Base-by-base conservation (phyloP, 2,888 invertebrate species). In the Drymonia ruficornis region DNA sequence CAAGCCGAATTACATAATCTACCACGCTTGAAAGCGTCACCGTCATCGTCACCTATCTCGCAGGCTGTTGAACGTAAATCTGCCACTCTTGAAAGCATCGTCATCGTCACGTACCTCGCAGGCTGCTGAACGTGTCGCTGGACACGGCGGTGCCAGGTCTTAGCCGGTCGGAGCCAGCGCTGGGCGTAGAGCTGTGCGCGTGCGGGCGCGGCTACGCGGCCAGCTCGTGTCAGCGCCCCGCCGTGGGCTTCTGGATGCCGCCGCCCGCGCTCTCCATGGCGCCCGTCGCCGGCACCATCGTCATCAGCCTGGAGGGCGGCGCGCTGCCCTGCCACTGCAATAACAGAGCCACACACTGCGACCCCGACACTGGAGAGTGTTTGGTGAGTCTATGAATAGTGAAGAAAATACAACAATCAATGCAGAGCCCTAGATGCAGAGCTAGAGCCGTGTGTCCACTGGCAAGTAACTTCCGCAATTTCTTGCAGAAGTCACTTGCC, bases 171-270 rank as follows among this genome's bases (percentile, higher is more conserved):
- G 95, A 94, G 60, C 95, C 94, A n/a, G 97, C 97, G 0, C 94
- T 94, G 31, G 97, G 98, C 0, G 95, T 99, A 2, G 99, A 99
- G 86, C 93, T 96, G 56, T 99, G 99, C 83, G 94, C 94, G 47
- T 99, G 99, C 78, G 96, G 98, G 0, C 89, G 93, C 0, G 94
- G 95, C 57, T 99, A 98, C 89, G 94, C 95, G 62, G 97, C 97
- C 0, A 94, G 96, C 0, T 99, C 99, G 0, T 99, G 99, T 84
- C 99, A 99, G 89, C 95, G 96, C 79, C 97, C 98, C 0, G 96
- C 96, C 40, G 84, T 94, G 8, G 99, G 99, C 0, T 98, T 95
- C 85, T 96, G 96, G 94, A 95, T 96, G 80, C 95, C 95, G 40
- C 87, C 89, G 29, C 88, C 88, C 46, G 67, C 73, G 23, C 76